Conservation (phyloP, 2,113 vertebrate species). For the Aviceda subcristata region DNA sequence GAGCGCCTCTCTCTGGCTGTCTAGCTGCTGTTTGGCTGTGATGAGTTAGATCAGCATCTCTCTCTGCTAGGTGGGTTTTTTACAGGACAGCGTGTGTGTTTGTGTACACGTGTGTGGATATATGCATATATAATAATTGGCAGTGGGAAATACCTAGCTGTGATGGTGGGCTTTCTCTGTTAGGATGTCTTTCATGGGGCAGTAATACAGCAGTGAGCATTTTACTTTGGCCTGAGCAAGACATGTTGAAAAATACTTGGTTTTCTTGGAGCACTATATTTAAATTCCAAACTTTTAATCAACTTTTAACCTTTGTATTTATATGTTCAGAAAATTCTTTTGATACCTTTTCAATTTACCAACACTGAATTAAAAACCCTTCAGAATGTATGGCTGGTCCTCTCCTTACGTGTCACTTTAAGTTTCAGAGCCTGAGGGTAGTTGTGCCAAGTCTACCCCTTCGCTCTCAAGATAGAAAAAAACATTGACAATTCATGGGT, state of each 20-base stretch:
- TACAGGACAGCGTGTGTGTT: neutral
- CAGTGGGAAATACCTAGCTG: neutral
- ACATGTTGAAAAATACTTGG: neutral
- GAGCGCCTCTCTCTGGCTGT: neutral
- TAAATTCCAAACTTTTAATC: constrained; percentile 29
- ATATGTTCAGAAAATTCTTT: neutral
- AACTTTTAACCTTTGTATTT: constrained; percentile 3
- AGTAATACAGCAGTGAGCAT: neutral
- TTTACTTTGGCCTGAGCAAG: neutral
- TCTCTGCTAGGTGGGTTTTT: neutral
- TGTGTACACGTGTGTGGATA: neutral
- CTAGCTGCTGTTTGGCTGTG: neutral
- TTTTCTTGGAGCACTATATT: constrained; percentile 38
- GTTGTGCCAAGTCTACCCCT: neutral
- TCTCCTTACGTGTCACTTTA: constrained; percentile 25
- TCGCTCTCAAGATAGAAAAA: neutral
- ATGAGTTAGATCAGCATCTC: neutral
- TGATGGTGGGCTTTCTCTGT: neutral
- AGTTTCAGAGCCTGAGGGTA: neutral
- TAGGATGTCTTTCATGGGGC: neutral
- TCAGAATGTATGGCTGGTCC: constrained; percentile 19
- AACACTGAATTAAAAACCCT: constrained; percentile 33
- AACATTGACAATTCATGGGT: neutral
- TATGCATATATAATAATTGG: neutral
- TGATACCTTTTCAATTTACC: constrained; percentile 27